Conservation (phyloP, 2,113 vertebrate genomes). For the Probosciger aterrimus region DNA sequence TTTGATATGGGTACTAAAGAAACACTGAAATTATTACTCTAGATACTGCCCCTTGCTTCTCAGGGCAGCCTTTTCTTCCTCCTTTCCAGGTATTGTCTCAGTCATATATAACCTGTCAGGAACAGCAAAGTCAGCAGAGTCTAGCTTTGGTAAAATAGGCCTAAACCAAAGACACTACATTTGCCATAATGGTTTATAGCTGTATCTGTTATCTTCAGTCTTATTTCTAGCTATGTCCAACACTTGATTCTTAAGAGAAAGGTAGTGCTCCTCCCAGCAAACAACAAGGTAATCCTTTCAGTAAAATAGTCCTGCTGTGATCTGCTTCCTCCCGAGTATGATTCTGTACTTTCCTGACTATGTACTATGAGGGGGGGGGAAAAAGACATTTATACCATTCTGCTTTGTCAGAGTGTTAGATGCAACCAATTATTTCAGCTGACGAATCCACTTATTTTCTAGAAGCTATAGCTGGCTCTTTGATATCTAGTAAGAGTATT, state of each 20-base stretch:
- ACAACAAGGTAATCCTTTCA: not conserved
- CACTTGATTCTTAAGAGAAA: not conserved
- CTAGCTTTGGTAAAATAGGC: not conserved
- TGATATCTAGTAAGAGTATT: slow-evolving; percentile 39
- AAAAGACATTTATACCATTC: not conserved
- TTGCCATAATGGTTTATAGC: not conserved
- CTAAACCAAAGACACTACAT: not conserved
- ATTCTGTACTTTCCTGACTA: not conserved
- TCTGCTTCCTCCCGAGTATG: not conserved
- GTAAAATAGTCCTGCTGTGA: not conserved
- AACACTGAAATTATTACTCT: not conserved
- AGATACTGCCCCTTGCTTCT: not conserved
- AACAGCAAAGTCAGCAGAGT: not conserved
- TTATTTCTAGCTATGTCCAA: not conserved
- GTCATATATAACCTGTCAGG: not conserved
- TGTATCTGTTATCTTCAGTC: not conserved
- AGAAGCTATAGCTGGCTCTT: slow-evolving; percentile 10
- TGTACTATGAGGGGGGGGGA: too few relatives aligned
- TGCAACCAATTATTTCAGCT: slow-evolving; percentile 33
- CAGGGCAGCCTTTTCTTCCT: not conserved
- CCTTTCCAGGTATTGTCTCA: not conserved
- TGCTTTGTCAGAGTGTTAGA: not conserved
- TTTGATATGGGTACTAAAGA: not conserved
- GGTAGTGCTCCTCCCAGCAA: not conserved
- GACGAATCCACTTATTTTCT: not conserved